Conservation (phyloP, 1,140 invertebrate species). For the Stenopsyche tienmushanensis region DNA sequence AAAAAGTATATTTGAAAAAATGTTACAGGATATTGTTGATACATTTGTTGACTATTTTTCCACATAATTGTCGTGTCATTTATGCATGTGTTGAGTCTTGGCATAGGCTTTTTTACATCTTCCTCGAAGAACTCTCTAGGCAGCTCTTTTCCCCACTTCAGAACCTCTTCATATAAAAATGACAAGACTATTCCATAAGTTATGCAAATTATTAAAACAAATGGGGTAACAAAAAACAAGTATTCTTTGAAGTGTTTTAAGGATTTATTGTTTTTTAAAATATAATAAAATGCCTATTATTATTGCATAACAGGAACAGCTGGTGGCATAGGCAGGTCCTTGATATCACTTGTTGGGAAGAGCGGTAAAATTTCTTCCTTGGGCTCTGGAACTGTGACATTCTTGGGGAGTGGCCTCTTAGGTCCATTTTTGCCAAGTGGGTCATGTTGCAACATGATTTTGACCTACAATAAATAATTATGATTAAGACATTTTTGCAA, state of each 20-base stretch:
- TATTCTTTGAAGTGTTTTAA: neutral
- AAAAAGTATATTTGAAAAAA: no score
- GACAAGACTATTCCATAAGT: no score
- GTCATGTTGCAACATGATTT: slow-evolving; percentile 99
- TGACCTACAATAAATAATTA: slow-evolving; percentile 63
- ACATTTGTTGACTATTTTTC: no score
- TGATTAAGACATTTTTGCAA: neutral
- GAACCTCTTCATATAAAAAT: no score
- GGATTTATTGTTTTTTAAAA: neutral
- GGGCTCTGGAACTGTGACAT: slow-evolving; percentile 92
- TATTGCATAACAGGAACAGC: slow-evolving; percentile 44
- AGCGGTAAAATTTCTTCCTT: slow-evolving; percentile 77
- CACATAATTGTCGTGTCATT: no score
- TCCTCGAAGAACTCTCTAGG: no score
- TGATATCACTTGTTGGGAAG: slow-evolving; percentile 65
- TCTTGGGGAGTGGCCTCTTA: slow-evolving; percentile 95
- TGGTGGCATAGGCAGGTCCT: slow-evolving; percentile 55
- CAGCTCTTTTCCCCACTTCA: slow-evolving; percentile 93
- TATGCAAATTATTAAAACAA: no score
- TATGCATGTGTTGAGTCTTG: no score
- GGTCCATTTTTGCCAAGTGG: slow-evolving; percentile 95
- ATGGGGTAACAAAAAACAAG: no score
- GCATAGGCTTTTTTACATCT: no score
- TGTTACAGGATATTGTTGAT: no score
- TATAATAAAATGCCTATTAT: slow-evolving; percentile 14